These are phyloP conservation scores for Globodera ellingtonae DNA, from an alignment of 1,140 invertebrate genomes.

Conservation along the genomic window DNA sequence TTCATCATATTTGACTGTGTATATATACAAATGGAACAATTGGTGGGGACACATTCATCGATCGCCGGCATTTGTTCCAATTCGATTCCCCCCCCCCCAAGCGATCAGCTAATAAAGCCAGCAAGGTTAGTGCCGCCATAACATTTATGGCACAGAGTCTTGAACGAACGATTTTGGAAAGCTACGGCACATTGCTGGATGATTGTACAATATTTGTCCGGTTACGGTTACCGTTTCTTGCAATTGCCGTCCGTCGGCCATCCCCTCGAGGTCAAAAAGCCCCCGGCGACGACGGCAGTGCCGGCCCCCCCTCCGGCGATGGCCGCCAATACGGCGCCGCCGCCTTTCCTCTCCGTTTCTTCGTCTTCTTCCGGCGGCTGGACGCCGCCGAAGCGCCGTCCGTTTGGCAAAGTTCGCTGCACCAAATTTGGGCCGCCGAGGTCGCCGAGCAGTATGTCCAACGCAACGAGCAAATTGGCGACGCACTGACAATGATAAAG, in stretches of 20 bases:
- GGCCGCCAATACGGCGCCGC: background rate
- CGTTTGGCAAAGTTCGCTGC: background rate
- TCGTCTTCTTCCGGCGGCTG: background rate
- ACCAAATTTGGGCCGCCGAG: background rate
- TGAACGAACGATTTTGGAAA: background rate
- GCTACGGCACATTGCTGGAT: background rate
- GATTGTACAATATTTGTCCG: background rate
- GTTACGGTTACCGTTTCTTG: background rate
- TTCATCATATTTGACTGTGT: too few relatives aligned
- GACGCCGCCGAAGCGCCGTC: background rate
- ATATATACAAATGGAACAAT: too few relatives aligned
- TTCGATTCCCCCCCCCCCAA: too few relatives aligned
- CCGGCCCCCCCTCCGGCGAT: background rate
- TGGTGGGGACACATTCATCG: too few relatives aligned
- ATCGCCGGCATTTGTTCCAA: too few relatives aligned
- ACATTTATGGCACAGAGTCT: background rate
- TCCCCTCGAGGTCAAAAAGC: background rate
- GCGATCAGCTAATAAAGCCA: too few relatives aligned
- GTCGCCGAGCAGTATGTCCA: constrained; percentile 10
- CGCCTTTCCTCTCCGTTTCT: background rate
- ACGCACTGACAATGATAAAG: background rate
- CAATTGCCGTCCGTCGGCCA: background rate
- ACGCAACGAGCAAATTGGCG: background rate
- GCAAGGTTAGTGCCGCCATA: too few relatives aligned
- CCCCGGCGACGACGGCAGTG: background rate